Evolutionary conservation across 2,888 invertebrate species (phyloP), one percentile per base, ranked within the genome.

Genomic region (Lochmaea crataegi): DNA sequence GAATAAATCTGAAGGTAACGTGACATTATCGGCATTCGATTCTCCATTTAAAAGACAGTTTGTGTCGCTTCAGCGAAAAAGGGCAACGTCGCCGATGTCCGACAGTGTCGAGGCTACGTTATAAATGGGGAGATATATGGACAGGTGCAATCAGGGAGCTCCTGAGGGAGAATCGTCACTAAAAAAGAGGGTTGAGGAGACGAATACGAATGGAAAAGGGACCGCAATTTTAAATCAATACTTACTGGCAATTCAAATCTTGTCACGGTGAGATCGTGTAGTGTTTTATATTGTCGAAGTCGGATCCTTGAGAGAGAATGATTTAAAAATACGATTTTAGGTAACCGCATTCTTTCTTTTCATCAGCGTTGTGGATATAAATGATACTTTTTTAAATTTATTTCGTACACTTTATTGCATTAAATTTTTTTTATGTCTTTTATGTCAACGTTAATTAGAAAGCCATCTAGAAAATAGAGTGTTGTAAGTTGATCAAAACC

Each of bases 121-220:
- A 84, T 83, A 83, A 82, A 81, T 82, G 82, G 82, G 81, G 83
- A 83, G 83, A 84, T 84, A 83, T 85, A 85, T 84, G 84, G 86
- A 86, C 86, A 86, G 86, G 86, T 86, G 85, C 85, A 86, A 86
- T 86, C 86, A 85, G 85, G 83, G 82, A 80, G 81, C 81, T 85
- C 85, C 85, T 82, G 76, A 80, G 85, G 85, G 85, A 86, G 82
- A 84, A 83, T 83, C 85, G 85, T 86, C 86, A 84, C 83, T 82
- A 80, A 83, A 84, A 83, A 82, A 83, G 83, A 83, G 83, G 70
- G 70, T 70, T 45, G 81, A 79, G 77, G 78, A 83, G 83, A 83
- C 82, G 84, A 82, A 83, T 83, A 82, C 82, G 84, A 82, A 83
- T 83, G 83, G 82, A 76, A 81, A 80, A 82, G 81, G 82, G 85